Base-by-base conservation (phyloP, 2,797 vertebrate genomes). In the Euphonia xanthogaster region DNA sequence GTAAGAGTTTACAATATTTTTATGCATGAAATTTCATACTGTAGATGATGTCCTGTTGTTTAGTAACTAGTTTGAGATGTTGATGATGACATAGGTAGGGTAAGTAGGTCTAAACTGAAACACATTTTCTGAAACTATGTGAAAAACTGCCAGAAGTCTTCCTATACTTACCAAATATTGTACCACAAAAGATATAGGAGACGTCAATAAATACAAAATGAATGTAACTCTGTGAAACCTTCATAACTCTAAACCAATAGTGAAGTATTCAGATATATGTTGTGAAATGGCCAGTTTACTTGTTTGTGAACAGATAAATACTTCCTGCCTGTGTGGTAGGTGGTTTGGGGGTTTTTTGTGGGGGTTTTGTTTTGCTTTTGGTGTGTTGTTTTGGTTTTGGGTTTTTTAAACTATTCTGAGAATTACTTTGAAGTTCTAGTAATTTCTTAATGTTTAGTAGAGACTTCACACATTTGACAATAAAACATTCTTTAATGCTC, bases 1-100 rank as follows among this genome's bases (percentile, higher is more conserved):
- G 99, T 99, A 97, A 97, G 99, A 86, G 80, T 75, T 86, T 55
- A 48, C 12, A 21, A 1, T 72, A 16, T n/a, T 86, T 90, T 31
- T 47, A 31, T 89, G 45, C 40, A 35, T 92, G 23, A 42, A 74
- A 51, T 82, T 70, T 39, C 27, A 17, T 71, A 9, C 21, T 50
- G 20, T 76, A 63, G 25, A 11, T 74, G 19, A 31, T 2, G 0
- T 57, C n/a, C 39, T 89, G 31, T 57, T 71, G 25, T 67, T 90
- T 40, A 73, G 21, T 77, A 79, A 57, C 18, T 65, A 27, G 1
- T 28, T 10, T 65, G 39, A 88, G 30, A 1, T 91, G 48, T 45
- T 84, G 45, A 47, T 73, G 48, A 70, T 77, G 61, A 51, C 62
- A 25, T 47, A 3, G 1, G 4, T 53, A 22, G 27, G 20, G 22